These are phyloP conservation scores for Drosophila watanabei DNA, from an alignment of 1,140 invertebrate species.

Conservation along the genomic window DNA sequence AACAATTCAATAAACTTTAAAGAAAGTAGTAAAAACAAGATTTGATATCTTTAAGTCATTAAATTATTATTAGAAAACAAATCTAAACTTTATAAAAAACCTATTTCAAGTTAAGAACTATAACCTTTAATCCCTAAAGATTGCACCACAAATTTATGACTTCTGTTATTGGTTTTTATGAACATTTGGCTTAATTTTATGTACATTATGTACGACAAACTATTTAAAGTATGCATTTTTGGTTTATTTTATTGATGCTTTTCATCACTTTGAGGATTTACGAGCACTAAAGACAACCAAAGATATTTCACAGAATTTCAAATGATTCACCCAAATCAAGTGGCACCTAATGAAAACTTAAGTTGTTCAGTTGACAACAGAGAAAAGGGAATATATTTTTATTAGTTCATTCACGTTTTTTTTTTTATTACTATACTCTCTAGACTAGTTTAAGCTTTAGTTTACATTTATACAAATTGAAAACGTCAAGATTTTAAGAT, in stretches of 20 bases:
- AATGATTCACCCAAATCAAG: slow-evolving; percentile 43
- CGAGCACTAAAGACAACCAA: neutral
- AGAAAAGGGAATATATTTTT: neutral
- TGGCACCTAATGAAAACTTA: slow-evolving; percentile 29
- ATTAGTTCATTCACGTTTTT: slow-evolving; percentile 26
- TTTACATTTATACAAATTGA: slow-evolving; percentile 22
- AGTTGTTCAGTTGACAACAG: slow-evolving; percentile 12
- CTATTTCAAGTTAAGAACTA: neutral
- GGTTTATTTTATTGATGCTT: slow-evolving; percentile 5
- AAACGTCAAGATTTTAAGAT: slow-evolving; percentile 33
- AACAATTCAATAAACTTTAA: no score
- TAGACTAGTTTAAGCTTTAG: slow-evolving; percentile 21
- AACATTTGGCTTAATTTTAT: slow-evolving; percentile 10
- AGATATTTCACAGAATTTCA: slow-evolving; percentile 11
- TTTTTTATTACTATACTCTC: slow-evolving; percentile 6
- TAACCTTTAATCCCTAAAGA: neutral
- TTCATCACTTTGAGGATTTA: slow-evolving; percentile 13
- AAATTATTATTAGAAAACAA: neutral
- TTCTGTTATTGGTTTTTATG: slow-evolving; percentile 3
- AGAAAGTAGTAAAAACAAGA: neutral
- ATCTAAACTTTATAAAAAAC: neutral
- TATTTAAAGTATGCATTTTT: slow-evolving; percentile 6
- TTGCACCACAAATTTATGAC: neutral
- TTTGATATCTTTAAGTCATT: neutral
- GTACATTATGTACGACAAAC: neutral